Evolutionary conservation across 2,888 invertebrate species (phyloP), one percentile per base, ranked within the genome.

Genomic region (Lydus trimaculatus): DNA sequence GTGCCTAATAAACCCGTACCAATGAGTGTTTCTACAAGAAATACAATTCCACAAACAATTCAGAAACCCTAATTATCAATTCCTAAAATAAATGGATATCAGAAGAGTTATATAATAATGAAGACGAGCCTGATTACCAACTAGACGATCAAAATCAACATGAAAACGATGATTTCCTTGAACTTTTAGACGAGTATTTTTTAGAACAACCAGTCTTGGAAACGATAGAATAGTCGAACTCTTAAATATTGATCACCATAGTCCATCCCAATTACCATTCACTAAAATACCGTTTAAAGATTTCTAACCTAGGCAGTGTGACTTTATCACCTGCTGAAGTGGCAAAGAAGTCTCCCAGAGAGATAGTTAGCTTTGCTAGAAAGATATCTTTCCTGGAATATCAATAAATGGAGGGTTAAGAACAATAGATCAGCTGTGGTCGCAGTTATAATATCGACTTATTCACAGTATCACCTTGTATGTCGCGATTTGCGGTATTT

Each of bases 1-100:
- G 20, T 17, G 8, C 56, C 56, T 2, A 20, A 0, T 15, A 56
- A 56, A 56, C 56, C 56, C 1, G 25, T 25, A 23, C 56, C 56
- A 25, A 56, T 56, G 20, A 56, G 56, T 56, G 6, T 56, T 56
- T 56, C 56, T 9, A 56, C 56, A 3, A 56, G 56, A 56, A 56
- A 56, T 56, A 56, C 56, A 25, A 13, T 13, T 17, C 56, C 20
- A 17, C 20, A 56, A 56, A 9, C 1, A 3, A 13, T 20, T 1
- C 1, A 56, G 1, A 56, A 20, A 25, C 5, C 25, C 20, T 20
- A 56, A 56, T 56, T 56, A 56, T 20, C 20, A 56, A 25, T n/a
- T 9, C 15, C 1, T 11, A 56, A 3, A 56, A 1, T 3, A 25
- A 56, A 5, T 23, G 25, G 56, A 25, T 56, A 25, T 25, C 20